Base-by-base conservation (phyloP, 2,888 invertebrate species). In the Rhagophthalmus giganteus region DNA sequence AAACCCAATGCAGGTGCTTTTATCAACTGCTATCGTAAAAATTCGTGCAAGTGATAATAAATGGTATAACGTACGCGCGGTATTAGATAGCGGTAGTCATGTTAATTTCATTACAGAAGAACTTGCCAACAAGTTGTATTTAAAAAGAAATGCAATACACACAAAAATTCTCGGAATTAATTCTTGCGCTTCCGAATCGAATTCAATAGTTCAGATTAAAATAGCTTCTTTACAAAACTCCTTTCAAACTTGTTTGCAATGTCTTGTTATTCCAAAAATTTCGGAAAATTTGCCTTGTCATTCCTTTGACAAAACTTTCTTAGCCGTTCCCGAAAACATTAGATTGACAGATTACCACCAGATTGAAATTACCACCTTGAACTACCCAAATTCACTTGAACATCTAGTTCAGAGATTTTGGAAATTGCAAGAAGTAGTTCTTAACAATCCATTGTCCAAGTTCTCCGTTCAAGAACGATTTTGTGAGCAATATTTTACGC, bases 181-280 rank as follows among this genome's bases (percentile, higher is more conserved):
- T 33, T 32, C 30, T 20, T 26, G 20, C 8, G 10, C 34, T 6
- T 20, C 38, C 10, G 13, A 32, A 27, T 13, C 32, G n/a, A 38
- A 33, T 15, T 11, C 20, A 16, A 15, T n/a, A 8, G 13, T 33
- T 2, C 10, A 27, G 10, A 32, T 34, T 4, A 5, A 13, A 27
- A n/a, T 38, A 28, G 27, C 27, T 15, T 38, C 28, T 9, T 9
- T 15, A 12, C 16, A 30, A 8, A 52, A 38, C 26, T 27, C 20
- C 5, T 59, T 40, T 34, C 14, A 31, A 6, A 20, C 11, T 7
- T 45, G 24, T 2, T 10, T 56, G n/a, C 10, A 11, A 16, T 47
- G 47, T 28, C 26, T 55, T 1, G 31, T 37, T n/a, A 32, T 52
- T 24, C 26, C 31, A n/a, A 35, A 45, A 45, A 50, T 50, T 33